phyloP scores from a whole-genome alignment of 1,140 invertebrate species.

The Episyrphus balteatus region DNA sequence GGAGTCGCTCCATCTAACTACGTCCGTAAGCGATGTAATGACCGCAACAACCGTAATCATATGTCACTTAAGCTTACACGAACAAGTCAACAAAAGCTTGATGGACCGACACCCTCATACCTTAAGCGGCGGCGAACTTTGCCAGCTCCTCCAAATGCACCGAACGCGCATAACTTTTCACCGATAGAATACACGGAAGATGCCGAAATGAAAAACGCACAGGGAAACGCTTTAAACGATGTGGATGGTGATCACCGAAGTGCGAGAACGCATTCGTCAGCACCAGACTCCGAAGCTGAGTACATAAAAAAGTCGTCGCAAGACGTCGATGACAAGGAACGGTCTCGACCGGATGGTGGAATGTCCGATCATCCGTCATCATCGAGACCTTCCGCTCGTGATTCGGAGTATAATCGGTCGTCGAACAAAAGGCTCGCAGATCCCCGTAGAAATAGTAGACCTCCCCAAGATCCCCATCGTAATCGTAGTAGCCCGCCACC shows the following conservation, averaged over 20 bases:
- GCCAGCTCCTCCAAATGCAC: conserved; percentile 33
- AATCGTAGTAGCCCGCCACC: conserved; percentile 7
- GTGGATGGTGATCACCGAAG: conserved; percentile 2
- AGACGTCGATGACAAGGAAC: conserved; percentile 5
- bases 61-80: conserved; percentile 32
- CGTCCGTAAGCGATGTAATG: conserved; percentile 15
- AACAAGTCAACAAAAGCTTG: conserved; percentile 30
- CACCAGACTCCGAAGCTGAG: conserved; percentile 2
- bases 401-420: neutral
- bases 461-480: conserved; percentile 2
- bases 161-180: conserved; percentile 33
- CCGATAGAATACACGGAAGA: conserved; percentile 19
- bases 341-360: conserved; percentile 7
- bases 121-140: conserved; percentile 26
- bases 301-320: neutral
- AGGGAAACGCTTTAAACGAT: too few species aligned
- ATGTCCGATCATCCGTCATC: neutral
- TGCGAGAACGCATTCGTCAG: conserved; percentile 5
- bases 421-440: neutral
- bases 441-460: neutral
- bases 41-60: conserved; percentile 15
- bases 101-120: conserved; percentile 28
- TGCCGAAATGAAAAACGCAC: neutral
- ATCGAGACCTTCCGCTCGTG: neutral
- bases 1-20: conserved; percentile 25